These are phyloP conservation scores for Teleogryllus occipitalis DNA, from an alignment of 1,140 invertebrate species.

Conservation along the genomic window DNA sequence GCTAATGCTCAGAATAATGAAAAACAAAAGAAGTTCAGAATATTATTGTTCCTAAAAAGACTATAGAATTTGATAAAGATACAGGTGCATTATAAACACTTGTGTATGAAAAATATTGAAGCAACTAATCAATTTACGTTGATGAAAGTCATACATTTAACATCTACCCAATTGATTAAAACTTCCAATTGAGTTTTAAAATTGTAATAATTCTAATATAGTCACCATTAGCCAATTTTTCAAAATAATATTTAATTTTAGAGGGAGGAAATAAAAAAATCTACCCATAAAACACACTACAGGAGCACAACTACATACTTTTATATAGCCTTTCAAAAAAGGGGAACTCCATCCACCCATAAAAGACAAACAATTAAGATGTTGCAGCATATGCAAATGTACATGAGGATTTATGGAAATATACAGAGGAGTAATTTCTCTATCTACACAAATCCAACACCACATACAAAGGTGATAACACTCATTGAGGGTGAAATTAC, in stretches of 20 bases:
- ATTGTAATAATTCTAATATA: background rate
- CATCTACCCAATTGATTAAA: no score
- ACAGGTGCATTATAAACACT: no score
- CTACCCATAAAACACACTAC: background rate
- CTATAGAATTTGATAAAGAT: no score
- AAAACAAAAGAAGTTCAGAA: no score
- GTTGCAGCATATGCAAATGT: background rate
- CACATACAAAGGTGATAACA: background rate
- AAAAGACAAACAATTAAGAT: background rate
- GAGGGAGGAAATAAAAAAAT: background rate
- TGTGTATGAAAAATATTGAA: no score
- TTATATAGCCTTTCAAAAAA: background rate
- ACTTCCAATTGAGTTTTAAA: no score
- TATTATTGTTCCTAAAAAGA: no score
- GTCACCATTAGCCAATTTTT: background rate
- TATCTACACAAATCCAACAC: slow-evolving; percentile 1
- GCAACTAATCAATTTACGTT: no score
- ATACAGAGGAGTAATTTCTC: background rate
- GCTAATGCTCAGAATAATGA: no score
- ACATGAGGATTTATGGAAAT: background rate
- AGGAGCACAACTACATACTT: background rate
- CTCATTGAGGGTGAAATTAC: background rate
- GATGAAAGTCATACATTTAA: no score
- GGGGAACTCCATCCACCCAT: background rate
- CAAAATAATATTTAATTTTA: background rate